Evolutionary conservation across 2,797 vertebrate species (phyloP).

Genomic region (Pangasius krempfi): DNA sequence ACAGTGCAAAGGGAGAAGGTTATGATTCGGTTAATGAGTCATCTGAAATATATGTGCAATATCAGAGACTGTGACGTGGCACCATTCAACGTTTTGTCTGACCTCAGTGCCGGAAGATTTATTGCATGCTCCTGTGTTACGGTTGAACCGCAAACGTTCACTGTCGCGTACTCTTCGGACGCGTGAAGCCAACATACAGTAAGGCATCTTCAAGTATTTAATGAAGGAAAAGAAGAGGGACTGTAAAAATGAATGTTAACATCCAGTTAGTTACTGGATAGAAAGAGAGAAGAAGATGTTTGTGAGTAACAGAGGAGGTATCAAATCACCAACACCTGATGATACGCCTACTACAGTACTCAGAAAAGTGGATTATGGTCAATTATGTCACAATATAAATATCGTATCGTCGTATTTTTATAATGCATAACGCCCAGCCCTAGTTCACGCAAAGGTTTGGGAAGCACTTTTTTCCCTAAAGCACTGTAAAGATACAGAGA

Average conservation of each 20-base stretch:
- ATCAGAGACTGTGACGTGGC: background rate
- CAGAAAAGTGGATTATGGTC: background rate
- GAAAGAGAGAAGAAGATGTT: background rate
- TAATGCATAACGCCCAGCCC: too few relatives aligned
- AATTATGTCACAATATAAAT: background rate
- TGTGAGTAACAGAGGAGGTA: background rate
- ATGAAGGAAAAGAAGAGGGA: background rate
- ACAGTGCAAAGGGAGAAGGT: background rate
- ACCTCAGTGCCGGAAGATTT: background rate
- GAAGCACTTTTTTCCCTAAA: too few relatives aligned
- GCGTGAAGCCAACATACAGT: too few relatives aligned
- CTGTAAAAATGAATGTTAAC: too few relatives aligned
- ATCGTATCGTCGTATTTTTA: background rate
- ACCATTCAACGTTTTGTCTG: background rate
- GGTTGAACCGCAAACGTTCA: background rate
- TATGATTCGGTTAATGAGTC: background rate
- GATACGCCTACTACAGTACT: background rate
- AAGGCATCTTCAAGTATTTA: background rate
- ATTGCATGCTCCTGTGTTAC: background rate
- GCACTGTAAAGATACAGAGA: too few relatives aligned
- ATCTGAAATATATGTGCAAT: background rate
- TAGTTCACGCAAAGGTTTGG: background rate
- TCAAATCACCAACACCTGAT: background rate
- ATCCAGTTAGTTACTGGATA: background rate
- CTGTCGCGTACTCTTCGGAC: background rate